These are phyloP conservation scores for Cheumatopsyche charites DNA, from an alignment of 1,140 invertebrate species.

Conservation along the genomic window DNA sequence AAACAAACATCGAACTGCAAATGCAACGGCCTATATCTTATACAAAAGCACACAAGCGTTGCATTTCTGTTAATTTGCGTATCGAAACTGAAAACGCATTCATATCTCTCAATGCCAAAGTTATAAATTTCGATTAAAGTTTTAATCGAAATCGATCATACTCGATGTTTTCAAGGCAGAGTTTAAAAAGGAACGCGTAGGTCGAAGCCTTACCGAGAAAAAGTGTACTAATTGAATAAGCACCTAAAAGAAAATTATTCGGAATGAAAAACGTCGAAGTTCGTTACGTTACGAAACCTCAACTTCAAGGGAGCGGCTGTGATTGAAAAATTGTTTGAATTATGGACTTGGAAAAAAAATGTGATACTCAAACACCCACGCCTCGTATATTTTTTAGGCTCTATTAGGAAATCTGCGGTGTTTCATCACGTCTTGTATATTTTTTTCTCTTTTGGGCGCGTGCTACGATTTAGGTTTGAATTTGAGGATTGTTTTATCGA, in stretches of 20 bases:
- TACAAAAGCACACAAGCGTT: too few species aligned
- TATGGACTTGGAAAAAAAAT: constrained; percentile 1
- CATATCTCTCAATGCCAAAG: too few species aligned
- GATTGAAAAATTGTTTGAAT: constrained; percentile 24
- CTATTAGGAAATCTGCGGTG: background rate
- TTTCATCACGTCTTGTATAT: background rate
- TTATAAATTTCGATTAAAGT: too few species aligned
- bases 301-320: constrained; percentile 10
- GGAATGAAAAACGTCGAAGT: background rate
- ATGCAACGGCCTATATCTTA: too few species aligned
- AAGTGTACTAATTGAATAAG: background rate
- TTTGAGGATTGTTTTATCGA: too few species aligned
- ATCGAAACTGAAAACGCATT: too few species aligned
- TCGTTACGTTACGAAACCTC: background rate
- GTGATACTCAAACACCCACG: background rate
- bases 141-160: background rate
- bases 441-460: too few species aligned
- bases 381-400: background rate
- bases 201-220: background rate
- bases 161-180: background rate
- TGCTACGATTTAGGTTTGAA: too few species aligned
- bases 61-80: background rate
- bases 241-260: background rate
- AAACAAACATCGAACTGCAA: background rate
- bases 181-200: constrained; percentile 6